Evolutionary conservation across 2,113 vertebrate species (phyloP), one percentile per base, ranked within the genome.

Genomic region (Bufo bufo): DNA sequence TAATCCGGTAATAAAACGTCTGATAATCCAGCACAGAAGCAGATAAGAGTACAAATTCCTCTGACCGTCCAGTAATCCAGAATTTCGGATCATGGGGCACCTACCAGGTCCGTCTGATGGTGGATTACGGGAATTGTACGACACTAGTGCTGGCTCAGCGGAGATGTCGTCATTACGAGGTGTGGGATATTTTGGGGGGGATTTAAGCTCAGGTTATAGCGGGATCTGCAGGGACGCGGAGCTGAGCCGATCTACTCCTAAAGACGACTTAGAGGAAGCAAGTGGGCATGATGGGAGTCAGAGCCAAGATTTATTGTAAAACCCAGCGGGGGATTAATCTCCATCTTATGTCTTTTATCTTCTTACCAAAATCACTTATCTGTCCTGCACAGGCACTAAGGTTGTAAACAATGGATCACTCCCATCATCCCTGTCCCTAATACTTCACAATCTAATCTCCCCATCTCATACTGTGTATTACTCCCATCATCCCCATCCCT

Each of bases 311-410:
- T 47, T 19, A 43, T 20, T 63, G 56, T 82, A 12, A 65, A 2
- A n/a, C 80, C 56, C 80, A 82, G 59, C 80, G 13, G 11, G 59
- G 80, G 59, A 49, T 47, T 63, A 65, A 82, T 82, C 59, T 58
- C 45, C 59, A 20, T 65, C 79, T 80, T 43, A 78, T 20, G 20
- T 58, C 52, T 6, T 59, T 23, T 59, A 80, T 80, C 78, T 81
- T 17, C 78, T 81, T 81, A 81, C 23, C 54, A n/a, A 20, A n/a
- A 23, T 23, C n/a, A 77, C 9, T 54, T 4, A 20, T 23, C n/a
- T 56, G 52, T 54, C 77, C 52, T 23, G 5, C 6, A 78, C 52
- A 23, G 77, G 8, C 19, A 52, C 75, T 54, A 8, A 77, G 75
- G 12, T 72, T 72, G 23, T 72, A 72, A 33, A 45, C 14, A 13